Base-by-base conservation (phyloP, 2,797 vertebrate species). In the Alcedo atthis region DNA sequence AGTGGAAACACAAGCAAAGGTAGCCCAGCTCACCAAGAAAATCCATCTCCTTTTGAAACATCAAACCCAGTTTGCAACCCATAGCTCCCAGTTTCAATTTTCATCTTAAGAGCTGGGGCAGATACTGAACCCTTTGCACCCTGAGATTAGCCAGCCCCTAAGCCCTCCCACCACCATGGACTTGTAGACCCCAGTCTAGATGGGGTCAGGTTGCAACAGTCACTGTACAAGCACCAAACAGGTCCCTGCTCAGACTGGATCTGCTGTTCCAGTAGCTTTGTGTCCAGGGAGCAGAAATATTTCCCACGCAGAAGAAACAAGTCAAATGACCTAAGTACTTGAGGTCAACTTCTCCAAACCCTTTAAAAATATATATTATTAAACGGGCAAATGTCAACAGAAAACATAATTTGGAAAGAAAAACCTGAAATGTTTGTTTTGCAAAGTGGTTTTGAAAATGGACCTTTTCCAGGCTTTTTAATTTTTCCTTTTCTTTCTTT, bases 391-490 rank as follows among this genome's bases (percentile, higher is more conserved):
- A 48, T 20, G 28, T 89, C 91, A 94, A 55, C 46, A 69, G 69
- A 81, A 87, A 91, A 51, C 0, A 2, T 55, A 77, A 92, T 94
- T 93, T 78, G 81, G 89, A 78, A 81, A 92, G 79, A 93, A 92
- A 91, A 85, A 66, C 55, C 69, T 15, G 40, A 87, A 94, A 69
- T 92, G 77, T 95, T 96, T 94, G 91, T 95, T 96, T 94, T 94
- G 92, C 89, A 69, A 92, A 94, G 69, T 32, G 69, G 37, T 42
- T 94, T 86, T 67, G 84, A 67, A 85, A 90, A 80, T 87, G 93
- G 93, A 82, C 5, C 0, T 32, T 82, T 93, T 94, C 95, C 93
- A 94, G 61, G 49, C 49, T 90, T 87, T 93, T 94, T 92, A 88
- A 78, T 94, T 95, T 95, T 57, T 80, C 84, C 81, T 82, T 95